Evolutionary conservation across 2,797 vertebrate genomes (phyloP), one percentile per base, ranked within the genome.

Genomic region (Discoglossus pictus): DNA sequence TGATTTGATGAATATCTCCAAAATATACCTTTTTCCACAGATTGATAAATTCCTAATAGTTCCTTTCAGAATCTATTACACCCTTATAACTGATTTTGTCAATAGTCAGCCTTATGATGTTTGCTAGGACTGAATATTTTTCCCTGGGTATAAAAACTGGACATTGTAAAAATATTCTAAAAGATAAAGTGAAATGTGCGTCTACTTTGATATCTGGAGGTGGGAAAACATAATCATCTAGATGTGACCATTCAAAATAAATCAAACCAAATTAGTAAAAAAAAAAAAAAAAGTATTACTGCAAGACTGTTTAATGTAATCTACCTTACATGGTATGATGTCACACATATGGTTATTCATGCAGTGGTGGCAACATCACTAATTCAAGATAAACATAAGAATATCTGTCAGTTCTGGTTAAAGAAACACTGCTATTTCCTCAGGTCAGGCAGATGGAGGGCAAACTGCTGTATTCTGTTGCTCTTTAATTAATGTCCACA

Each of bases 401-500:
- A 86, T 82, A 88, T 81, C 85, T 91, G 88, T 90, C 88, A 90
- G 64, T 72, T 88, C 75, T 75, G 77, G 85, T 90, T 90, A 90
- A 86, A 76, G 1, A 61, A 85, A 83, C 79, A 72, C 76, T 82
- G 83, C 84, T 84, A 87, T 89, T 90, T 87, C 86, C 86, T 86
- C 82, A 81, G 87, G 85, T 90, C 87, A 90, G 84, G 86, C 88
- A 89, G 86, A 89, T 86, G 86, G 86, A 88, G 83, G 85, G 83
- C 83, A 88, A 89, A 88, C 78, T 88, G 86, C 76, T 84, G 85
- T 81, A 85, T 86, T 87, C 81, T 86, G 75, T 82, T 80, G 76
- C 81, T 87, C 79, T 87, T 87, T 89, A 90, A 90, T 91, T 90
- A 90, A 86, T 78, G 89, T 89, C 88, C 82, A 87, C 82, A 88